A percentile compares a stretch with the other conserved stretches of the same genome.
phyloP scores from a whole-genome alignment of 2,113 vertebrate genomes.

The Balaenoptera acutorostrata region DNA sequence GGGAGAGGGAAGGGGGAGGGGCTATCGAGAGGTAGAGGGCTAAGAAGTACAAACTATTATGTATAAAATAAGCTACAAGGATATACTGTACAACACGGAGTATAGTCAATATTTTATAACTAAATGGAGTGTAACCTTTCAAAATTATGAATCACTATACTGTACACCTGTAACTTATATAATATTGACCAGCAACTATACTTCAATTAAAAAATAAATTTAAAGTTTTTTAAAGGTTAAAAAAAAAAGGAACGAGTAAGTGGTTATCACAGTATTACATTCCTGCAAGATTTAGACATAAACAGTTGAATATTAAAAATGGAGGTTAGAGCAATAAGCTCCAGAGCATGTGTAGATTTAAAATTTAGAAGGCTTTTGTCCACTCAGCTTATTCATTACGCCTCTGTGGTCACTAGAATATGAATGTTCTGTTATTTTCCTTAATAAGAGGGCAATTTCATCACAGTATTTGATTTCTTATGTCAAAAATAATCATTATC shows the following conservation, averaged over 20 bases:
- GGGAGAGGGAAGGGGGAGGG: neutral
- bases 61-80: neutral
- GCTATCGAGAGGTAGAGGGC: neutral
- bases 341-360: neutral
- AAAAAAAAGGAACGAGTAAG: too few relatives aligned
- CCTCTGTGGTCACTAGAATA: neutral
- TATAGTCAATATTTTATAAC: neutral
- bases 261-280: neutral
- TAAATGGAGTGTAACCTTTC: neutral
- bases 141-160: neutral
- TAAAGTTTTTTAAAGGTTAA: too few relatives aligned
- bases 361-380: neutral
- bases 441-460: neutral
- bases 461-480: neutral
- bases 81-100: neutral
- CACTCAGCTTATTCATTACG: neutral
- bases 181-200: too few relatives aligned
- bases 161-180: neutral
- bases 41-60: neutral
- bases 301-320: neutral
- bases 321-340: neutral
- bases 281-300: neutral
- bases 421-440: neutral
- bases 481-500: neutral
- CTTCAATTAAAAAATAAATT: too few relatives aligned